A percentile compares a stretch with the other conserved stretches of the same genome.
Evolutionary conservation across 2,113 vertebrate species (phyloP).

Genomic region (Ascaphus truei): DNA sequence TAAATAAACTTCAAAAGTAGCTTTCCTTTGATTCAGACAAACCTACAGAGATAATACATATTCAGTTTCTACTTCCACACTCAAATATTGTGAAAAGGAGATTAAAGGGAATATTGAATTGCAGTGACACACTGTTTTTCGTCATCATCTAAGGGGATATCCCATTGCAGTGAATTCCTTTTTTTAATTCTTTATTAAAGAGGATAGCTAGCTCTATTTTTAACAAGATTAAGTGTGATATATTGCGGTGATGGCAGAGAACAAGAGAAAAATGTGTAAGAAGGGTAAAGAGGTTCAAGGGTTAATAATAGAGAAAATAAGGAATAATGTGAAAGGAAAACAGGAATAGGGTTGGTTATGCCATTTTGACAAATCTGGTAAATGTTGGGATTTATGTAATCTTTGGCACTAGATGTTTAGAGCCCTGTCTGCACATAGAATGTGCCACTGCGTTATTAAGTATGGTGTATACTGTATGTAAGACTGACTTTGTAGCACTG

Average conservation of each 20-base stretch:
- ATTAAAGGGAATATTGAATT: constrained; percentile 11
- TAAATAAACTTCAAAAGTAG: neutral
- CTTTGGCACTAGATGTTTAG: neutral
- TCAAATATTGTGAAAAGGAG: neutral
- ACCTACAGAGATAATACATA: too few relatives aligned
- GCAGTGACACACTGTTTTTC: neutral
- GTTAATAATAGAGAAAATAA: neutral
- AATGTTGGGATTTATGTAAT: neutral
- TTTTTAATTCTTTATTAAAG: constrained; percentile 1
- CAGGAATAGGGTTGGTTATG: neutral
- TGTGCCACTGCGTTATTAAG: neutral
- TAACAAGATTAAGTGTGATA: constrained; percentile 2
- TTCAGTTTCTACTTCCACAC: neutral
- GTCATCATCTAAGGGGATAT: neutral
- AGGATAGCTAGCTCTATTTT: neutral
- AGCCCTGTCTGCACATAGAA: too few relatives aligned
- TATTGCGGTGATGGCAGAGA: neutral
- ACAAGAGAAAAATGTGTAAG: neutral
- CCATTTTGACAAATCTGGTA: neutral
- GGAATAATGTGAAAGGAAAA: neutral
- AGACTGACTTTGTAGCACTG: neutral
- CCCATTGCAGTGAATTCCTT: neutral
- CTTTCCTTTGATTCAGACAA: neutral
- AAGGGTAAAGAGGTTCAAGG: too few relatives aligned
- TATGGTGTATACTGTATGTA: too few relatives aligned